Evolutionary conservation across 1,140 invertebrate species (phyloP), one percentile per base, ranked within the genome.

Genomic region (Drosophila watanabei): DNA sequence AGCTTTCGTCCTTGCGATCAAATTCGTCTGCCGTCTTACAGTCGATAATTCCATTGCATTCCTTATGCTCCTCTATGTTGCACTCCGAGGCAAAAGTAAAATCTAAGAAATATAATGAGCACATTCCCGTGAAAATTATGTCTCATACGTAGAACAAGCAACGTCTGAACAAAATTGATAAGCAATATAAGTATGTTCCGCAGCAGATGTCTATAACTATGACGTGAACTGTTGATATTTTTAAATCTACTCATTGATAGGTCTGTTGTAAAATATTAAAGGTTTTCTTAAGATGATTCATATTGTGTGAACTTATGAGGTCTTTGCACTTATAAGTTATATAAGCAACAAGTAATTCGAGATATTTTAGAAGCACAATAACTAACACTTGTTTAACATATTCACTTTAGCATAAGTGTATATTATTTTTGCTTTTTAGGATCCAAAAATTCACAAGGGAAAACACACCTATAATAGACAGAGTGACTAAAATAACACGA

Each of bases 1-100:
- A 83, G 2, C 41, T 18, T 45, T 98, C 97, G 80, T 97, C 95
- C 10, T 13, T 13, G 18, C 18, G 18, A 45, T 45, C 10, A 11
- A 11, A 2, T 45, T 45, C 18, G 18, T 45, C 10, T 11, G 5
- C 11, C 5, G 10, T 2, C 0, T 91, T 33, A 83, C 96, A 97
- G 60, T 97, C 94, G 33, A 91, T 85, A 2, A 92, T 76, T n/a
- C 76, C 81, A 60, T 84, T 33, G 20, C 81, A 84, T 10, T 35
- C 49, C 5, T 37, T 6, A 13, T 20, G 10, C 10, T 10, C 9
- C 43, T 45, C 10, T 6, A 45, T 20, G n/a, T 0, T 3, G n/a
- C 41, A 59, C 14, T 8, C 10, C 5, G 8, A 1, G 20, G 28
- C 10, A 18, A 79, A 51, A 3, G 28, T 37, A 3, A n/a, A 30